Conservation (phyloP, 2,888 invertebrate species). For the Sarcophaga variegata region DNA sequence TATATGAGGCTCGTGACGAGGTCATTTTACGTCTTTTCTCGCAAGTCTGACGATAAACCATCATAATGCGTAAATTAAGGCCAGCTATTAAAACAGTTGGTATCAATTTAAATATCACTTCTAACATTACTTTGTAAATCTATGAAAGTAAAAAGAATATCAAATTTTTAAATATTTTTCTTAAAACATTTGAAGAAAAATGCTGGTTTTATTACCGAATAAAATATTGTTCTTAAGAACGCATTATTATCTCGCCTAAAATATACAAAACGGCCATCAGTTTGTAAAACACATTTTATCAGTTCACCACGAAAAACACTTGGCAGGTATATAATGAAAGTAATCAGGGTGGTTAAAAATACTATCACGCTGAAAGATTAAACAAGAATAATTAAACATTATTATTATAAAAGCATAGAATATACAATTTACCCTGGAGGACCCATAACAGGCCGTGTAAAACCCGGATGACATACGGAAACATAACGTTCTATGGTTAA, state of each 20-base stretch:
- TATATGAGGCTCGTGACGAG: conserved; percentile 82
- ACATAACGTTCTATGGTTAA: conserved; percentile 89
- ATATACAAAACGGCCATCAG: conserved; percentile 84
- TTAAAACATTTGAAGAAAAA: not conserved
- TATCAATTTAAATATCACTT: conserved; percentile 86
- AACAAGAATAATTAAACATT: conserved; percentile 26
- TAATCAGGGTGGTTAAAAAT: conserved; percentile 85
- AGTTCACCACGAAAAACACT: conserved; percentile 86
- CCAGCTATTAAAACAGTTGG: conserved; percentile 87
- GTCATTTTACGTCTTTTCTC: conserved; percentile 86
- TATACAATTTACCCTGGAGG: conserved; percentile 83
- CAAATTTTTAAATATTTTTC: not conserved
- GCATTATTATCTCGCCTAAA: conserved; percentile 83
- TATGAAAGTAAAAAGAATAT: conserved; percentile 66
- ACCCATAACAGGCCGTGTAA: conserved; percentile 86
- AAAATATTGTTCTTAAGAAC: conserved; percentile 83
- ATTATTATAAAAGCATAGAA: conserved; percentile 24
- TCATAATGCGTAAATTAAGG: conserved; percentile 86
- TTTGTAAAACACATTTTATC: conserved; percentile 83
- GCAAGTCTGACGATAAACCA: conserved; percentile 86
- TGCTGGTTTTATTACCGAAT: conserved; percentile 79
- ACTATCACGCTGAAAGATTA: conserved; percentile 83
- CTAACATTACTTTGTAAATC: conserved; percentile 85
- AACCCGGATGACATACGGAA: conserved; percentile 88
- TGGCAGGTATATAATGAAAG: conserved; percentile 87